Percentiles rank a stretch among this genome's conserved stretches.
These are phyloP conservation scores for Smutsia temminckii DNA, from an alignment of 2,797 vertebrate genomes.

Conservation along the genomic window DNA sequence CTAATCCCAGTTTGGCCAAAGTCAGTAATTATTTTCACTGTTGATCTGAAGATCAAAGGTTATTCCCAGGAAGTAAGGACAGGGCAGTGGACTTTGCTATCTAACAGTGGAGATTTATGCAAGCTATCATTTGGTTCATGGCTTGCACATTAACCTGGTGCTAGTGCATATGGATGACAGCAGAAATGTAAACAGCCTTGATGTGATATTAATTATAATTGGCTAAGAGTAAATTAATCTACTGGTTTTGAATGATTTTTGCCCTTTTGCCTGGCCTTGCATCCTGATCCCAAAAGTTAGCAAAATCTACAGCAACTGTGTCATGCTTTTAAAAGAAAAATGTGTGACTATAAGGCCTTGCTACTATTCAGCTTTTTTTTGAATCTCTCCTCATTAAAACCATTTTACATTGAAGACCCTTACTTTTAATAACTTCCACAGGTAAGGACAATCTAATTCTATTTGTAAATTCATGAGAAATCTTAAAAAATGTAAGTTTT, in stretches of 20 bases:
- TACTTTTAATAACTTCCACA: slow-evolving; percentile 37
- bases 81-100: slow-evolving; percentile 77
- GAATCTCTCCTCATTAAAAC: slow-evolving; percentile 3
- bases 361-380: slow-evolving; percentile 52
- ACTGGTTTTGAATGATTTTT: slow-evolving; percentile 76
- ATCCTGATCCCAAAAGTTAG: slow-evolving; percentile 66
- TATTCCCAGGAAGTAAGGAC: slow-evolving; percentile 83
- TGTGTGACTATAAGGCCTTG: slow-evolving; percentile 59
- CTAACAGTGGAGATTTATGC: slow-evolving; percentile 83
- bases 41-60: slow-evolving; percentile 86
- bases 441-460: background rate
- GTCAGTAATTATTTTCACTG: slow-evolving; percentile 86
- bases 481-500: slow-evolving; percentile 58
- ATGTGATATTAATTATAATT: slow-evolving; percentile 84
- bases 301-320: slow-evolving; percentile 70
- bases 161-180: slow-evolving; percentile 83
- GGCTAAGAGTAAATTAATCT: slow-evolving; percentile 84
- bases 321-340: slow-evolving; percentile 74
- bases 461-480: slow-evolving; percentile 48
- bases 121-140: slow-evolving; percentile 79
- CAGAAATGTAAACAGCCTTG: slow-evolving; percentile 83
- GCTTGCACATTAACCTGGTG: slow-evolving; percentile 84
- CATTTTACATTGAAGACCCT: background rate
- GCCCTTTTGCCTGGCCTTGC: slow-evolving; percentile 39
- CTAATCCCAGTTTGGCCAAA: slow-evolving; percentile 79